Base-by-base conservation (phyloP, 2,888 invertebrate genomes). In the Apodemia mormo region DNA sequence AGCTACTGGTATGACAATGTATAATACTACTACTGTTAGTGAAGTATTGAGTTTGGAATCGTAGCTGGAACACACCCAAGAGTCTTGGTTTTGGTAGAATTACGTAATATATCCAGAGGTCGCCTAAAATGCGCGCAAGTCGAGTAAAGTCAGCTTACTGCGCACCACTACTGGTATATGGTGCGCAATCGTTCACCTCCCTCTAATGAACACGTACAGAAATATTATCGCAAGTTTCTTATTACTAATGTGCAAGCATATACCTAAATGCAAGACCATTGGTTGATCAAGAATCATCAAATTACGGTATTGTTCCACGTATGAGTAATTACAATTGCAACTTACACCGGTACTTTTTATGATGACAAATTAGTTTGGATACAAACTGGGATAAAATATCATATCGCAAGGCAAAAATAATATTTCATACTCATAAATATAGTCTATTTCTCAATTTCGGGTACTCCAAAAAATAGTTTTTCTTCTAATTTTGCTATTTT, bases 101-200 rank as follows among this genome's bases (percentile, higher is more conserved):
- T 93, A 93, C 92, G 93, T 93, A 93, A 92, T 90, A 88, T 86
- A 80, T 81, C 83, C 81, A 90, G 91, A 92, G 90, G 90, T 92
- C 92, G 92, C 90, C 88, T 89, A 87, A 89, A 87, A 88, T 88
- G 88, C 90, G 92, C 93, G 92, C 93, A 92, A 90, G 91, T 90
- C 91, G 84, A 85, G 85, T 88, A 88, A 89, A 90, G 89, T 87
- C 89, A 88, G 89, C 88, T 88, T 86, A 90, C 91, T 91, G 92
- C 93, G 93, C 92, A 91, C 85, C 85, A 85, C 84, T 82, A 81
- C 80, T 86, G 81, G 83, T 83, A 80, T 79, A 85, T 78, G 77
- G 82, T 81, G 90, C 90, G 90, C 90, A 89, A 87, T 85, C 86
- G 70, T 72, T 64, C 85, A 78, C 89, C 91, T 90, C 90, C 90